Evolutionary conservation across 2,888 invertebrate genomes (phyloP).

Genomic region (Drosophila austrosaltans): DNA sequence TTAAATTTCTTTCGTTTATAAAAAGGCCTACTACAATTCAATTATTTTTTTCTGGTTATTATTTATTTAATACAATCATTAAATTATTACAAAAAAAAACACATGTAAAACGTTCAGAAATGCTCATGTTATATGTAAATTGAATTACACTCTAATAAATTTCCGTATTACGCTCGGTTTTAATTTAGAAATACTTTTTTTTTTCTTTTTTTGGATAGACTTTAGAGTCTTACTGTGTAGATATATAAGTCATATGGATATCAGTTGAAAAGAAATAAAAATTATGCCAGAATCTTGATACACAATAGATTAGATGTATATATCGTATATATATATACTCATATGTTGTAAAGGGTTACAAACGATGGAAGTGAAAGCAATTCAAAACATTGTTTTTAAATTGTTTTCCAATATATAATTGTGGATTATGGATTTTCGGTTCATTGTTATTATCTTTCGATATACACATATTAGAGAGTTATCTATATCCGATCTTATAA

Average conservation of each 20-base stretch:
- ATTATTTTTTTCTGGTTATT: conserved; percentile 28
- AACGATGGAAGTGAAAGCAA: conserved; percentile 5
- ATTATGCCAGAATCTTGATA: background rate
- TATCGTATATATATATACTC: conserved; percentile 17
- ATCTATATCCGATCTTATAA: background rate
- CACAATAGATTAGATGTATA: background rate
- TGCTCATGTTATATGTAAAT: conserved; percentile 56
- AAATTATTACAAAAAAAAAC: conserved; percentile 70
- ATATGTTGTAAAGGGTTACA: conserved; percentile 15
- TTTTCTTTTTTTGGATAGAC: background rate
- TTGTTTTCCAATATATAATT: conserved; percentile 1
- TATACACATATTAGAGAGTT: background rate
- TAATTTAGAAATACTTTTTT: conserved; percentile 72
- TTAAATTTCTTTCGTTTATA: conserved; percentile 72
- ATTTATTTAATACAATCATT: conserved; percentile 66
- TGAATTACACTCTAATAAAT: conserved; percentile 46
- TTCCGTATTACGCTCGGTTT: conserved; percentile 44
- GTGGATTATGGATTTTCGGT: background rate
- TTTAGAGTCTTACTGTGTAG: conserved; percentile 5
- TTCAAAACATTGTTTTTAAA: background rate
- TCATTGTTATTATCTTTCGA: conserved; percentile 3
- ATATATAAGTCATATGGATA: conserved; percentile 5
- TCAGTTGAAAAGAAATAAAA: conserved; percentile 3
- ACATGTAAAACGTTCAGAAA: conserved; percentile 75
- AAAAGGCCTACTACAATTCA: conserved; percentile 64